phyloP scores from a whole-genome alignment of 2,888 invertebrate genomes.

The Mythimna vitellina region DNA sequence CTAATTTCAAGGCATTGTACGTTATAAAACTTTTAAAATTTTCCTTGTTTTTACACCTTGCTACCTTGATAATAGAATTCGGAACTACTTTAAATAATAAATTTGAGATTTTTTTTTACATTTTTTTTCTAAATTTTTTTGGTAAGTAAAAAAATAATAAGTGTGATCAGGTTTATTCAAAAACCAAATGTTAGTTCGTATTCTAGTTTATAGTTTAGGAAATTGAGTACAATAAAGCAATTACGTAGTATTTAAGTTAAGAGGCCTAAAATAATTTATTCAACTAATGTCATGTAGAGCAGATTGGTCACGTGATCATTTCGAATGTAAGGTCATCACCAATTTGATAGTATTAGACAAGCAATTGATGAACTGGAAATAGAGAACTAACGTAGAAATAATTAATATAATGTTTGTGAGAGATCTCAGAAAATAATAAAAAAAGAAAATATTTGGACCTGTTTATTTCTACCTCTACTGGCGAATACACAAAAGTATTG shows the following conservation, averaged over 20 bases:
- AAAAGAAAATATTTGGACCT: slow-evolving; percentile 20
- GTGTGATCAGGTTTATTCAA: slow-evolving; percentile 28
- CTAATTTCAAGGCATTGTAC: slow-evolving; percentile 20
- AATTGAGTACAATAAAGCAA: slow-evolving; percentile 86
- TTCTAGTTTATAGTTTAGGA: slow-evolving; percentile 73
- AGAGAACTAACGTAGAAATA: slow-evolving; percentile 46
- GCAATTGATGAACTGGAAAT: slow-evolving; percentile 60
- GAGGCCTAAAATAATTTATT: slow-evolving; percentile 79
- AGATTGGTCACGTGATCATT: slow-evolving; percentile 64
- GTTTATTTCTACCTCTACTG: slow-evolving; percentile 53
- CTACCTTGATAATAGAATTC: not conserved
- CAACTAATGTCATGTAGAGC: slow-evolving; percentile 54
- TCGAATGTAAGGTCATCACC: slow-evolving; percentile 58
- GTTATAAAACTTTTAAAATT: not conserved
- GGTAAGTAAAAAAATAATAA: not conserved
- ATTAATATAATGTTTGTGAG: slow-evolving; percentile 32
- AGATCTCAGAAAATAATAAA: slow-evolving; percentile 50
- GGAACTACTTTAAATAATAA: not conserved
- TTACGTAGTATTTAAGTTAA: slow-evolving; percentile 73
- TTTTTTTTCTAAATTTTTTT: slow-evolving; percentile 20
- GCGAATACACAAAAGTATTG: slow-evolving; percentile 33
- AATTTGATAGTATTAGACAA: slow-evolving; percentile 63
- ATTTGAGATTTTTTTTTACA: too few relatives aligned
- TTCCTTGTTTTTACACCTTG: slow-evolving; percentile 19
- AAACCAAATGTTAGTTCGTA: slow-evolving; percentile 58